These are phyloP conservation scores for Aphaenogaster floridana DNA, from an alignment of 1,140 invertebrate species.

Conservation along the genomic window DNA sequence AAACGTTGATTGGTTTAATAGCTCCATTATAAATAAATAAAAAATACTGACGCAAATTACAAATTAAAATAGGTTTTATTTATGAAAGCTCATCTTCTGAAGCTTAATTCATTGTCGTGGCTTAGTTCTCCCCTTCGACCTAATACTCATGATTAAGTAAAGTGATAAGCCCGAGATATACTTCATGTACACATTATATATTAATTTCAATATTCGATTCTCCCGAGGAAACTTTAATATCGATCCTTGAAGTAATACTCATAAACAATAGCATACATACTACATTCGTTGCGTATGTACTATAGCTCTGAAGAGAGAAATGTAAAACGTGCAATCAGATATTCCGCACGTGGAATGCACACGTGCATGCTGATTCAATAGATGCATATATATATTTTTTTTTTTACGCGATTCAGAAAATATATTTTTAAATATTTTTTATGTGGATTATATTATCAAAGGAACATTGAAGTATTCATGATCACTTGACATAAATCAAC, in stretches of 20 bases:
- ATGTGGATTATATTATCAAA: not conserved
- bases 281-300: not conserved
- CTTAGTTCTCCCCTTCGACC: not conserved
- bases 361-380: conserved; percentile 4
- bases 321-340: not conserved
- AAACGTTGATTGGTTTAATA: conserved; percentile 9
- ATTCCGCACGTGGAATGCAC: not conserved
- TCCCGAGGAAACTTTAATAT: conserved; percentile 23
- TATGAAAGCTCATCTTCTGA: not conserved
- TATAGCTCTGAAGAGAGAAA: not conserved
- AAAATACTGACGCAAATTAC: not conserved
- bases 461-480: not conserved
- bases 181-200: not conserved
- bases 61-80: not conserved
- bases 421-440: conserved; percentile 3
- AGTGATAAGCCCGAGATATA: not conserved
- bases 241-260: conserved; percentile 75
- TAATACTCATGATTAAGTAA: conserved; percentile 5
- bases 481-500: not conserved
- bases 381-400: conserved; percentile 15
- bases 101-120: not conserved
- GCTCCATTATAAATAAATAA: not conserved
- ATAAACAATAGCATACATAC: conserved; percentile 51
- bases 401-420: not conserved
- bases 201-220: conserved; percentile 16